These are phyloP conservation scores for Stigmatopora argus DNA, from an alignment of 2,113 vertebrate genomes.

Conservation along the genomic window DNA sequence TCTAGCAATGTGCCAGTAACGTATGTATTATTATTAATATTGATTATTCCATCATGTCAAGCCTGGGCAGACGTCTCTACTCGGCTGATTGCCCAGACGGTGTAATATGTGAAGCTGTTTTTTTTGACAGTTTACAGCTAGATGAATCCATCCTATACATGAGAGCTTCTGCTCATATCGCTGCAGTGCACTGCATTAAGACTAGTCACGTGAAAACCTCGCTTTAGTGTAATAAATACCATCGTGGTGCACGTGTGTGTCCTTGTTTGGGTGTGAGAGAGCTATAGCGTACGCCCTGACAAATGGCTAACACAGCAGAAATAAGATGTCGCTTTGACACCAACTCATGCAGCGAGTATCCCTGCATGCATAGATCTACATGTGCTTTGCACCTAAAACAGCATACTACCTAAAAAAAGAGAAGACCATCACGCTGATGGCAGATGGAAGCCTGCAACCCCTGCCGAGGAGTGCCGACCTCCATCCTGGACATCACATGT, in stretches of 20 bases:
- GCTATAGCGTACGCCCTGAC: slow-evolving; percentile 14
- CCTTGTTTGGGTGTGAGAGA: background rate
- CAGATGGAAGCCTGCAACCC: background rate
- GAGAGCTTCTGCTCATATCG: slow-evolving; percentile 10
- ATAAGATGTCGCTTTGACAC: slow-evolving; percentile 43
- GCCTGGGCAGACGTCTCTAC: background rate
- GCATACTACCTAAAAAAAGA: slow-evolving; percentile 11
- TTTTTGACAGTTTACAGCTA: background rate
- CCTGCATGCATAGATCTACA: slow-evolving; percentile 27
- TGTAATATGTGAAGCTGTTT: background rate
- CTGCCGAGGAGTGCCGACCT: slow-evolving; percentile 15
- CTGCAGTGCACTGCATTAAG: slow-evolving; percentile 15
- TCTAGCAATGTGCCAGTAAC: no score
- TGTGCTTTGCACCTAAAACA: slow-evolving; percentile 3
- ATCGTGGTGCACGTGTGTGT: background rate
- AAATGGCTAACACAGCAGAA: slow-evolving; percentile 49
- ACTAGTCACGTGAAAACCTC: background rate
- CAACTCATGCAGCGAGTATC: slow-evolving; percentile 41
- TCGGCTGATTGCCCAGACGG: background rate
- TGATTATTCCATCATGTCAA: background rate
- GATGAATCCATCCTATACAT: background rate
- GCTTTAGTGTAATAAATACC: background rate
- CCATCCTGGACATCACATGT: slow-evolving; percentile 58
- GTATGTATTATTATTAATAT: background rate
- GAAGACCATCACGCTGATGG: slow-evolving; percentile 7